Percentiles rank a stretch among this genome's conserved stretches.
Conservation (phyloP, 1,140 invertebrate genomes). For the Cataglyphis hispanica region DNA sequence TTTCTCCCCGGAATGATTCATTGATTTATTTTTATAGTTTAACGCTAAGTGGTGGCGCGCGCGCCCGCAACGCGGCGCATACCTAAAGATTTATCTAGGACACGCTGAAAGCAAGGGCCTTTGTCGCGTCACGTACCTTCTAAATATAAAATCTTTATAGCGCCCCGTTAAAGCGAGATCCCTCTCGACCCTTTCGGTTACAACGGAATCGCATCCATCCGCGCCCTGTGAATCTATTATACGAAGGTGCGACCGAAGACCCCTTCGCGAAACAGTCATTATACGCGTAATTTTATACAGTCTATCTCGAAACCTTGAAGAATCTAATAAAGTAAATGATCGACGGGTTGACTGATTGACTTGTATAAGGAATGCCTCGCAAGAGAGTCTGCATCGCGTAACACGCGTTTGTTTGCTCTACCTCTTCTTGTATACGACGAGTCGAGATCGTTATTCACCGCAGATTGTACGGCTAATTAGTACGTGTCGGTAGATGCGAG, state of each 20-base stretch:
- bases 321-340: neutral
- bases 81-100: conserved; percentile 64
- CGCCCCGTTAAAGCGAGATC: conserved; percentile 53
- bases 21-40: conserved; percentile 74
- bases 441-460: conserved; percentile 32
- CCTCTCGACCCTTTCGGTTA: conserved; percentile 30
- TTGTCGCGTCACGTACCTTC: conserved; percentile 72
- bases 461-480: conserved; percentile 52
- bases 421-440: neutral
- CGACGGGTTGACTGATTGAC: neutral
- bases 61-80: neutral
- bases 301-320: neutral
- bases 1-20: conserved; percentile 32
- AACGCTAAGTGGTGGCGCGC: conserved; percentile 45
- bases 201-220: conserved; percentile 11
- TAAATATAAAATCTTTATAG: conserved; percentile 62
- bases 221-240: neutral
- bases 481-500: conserved; percentile 9
- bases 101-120: conserved; percentile 62
- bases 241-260: neutral
- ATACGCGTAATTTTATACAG: neutral
- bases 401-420: conserved; percentile 26
- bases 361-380: neutral
- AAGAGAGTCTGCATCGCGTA: conserved; percentile 27
- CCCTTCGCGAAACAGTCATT: neutral